Evolutionary conservation across 2,888 invertebrate species (phyloP).

Genomic region (Zonitis immaculata): DNA sequence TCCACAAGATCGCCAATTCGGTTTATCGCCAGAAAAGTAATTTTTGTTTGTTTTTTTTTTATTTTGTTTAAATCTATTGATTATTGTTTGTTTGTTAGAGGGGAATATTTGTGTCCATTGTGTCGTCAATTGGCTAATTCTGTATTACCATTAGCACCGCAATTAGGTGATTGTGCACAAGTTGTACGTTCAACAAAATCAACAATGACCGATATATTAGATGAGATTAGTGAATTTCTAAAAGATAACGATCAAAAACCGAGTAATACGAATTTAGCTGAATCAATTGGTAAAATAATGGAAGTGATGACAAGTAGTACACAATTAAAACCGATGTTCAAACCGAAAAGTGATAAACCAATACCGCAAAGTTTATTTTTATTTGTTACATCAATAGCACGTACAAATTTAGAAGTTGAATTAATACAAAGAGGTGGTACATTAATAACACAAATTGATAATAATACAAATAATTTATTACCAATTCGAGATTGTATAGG

Average conservation of each 20-base stretch:
- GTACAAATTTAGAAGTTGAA: constrained; percentile 91
- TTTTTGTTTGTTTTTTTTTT: constrained; percentile 30
- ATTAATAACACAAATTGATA: constrained; percentile 48
- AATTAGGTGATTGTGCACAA: constrained; percentile 62
- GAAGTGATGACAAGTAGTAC: constrained; percentile 90
- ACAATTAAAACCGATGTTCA: constrained; percentile 73
- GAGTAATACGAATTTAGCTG: constrained; percentile 69
- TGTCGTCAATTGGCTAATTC: constrained; percentile 90
- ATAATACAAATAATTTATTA: constrained; percentile 57
- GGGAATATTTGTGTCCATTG: constrained; percentile 92
- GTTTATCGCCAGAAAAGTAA: constrained; percentile 64
- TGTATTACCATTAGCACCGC: constrained; percentile 77
- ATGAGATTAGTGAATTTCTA: constrained; percentile 57
- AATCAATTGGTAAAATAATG: constrained; percentile 90
- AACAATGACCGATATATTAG: constrained; percentile 49
- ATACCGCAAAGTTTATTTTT: constrained; percentile 74
- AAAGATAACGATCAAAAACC: constrained; percentile 63
- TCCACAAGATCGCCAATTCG: constrained; percentile 71
- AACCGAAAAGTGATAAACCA: constrained; percentile 60
- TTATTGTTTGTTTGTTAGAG: constrained; percentile 46
- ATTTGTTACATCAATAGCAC: constrained; percentile 82
- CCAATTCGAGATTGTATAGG: constrained; percentile 77
- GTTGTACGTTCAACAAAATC: constrained; percentile 57
- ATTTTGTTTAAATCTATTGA: constrained; percentile 5
- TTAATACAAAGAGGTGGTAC: constrained; percentile 84